phyloP scores from a whole-genome alignment of 2,888 invertebrate genomes.

The Dryocosmus kuriphilus region DNA sequence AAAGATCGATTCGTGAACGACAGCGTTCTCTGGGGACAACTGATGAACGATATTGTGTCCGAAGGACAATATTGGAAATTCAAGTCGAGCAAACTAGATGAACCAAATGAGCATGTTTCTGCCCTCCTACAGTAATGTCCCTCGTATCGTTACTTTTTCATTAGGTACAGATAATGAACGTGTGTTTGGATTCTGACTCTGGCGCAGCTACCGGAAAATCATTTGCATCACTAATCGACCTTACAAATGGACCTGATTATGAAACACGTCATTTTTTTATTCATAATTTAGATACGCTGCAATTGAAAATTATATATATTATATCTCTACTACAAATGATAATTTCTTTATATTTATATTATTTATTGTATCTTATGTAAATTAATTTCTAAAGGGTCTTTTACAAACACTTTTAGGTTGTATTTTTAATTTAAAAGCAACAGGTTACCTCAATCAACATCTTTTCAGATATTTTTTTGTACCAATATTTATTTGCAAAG shows the following conservation, averaged over 20 bases:
- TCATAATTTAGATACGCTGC: neutral
- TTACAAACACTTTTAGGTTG: too few species aligned
- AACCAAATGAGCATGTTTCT: slow-evolving; percentile 10
- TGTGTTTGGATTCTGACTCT: neutral
- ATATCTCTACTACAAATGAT: neutral
- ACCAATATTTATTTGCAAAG: too few species aligned
- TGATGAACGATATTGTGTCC: slow-evolving; percentile 29
- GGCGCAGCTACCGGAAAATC: neutral
- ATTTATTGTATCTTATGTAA: too few species aligned
- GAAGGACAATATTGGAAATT: slow-evolving; percentile 9
- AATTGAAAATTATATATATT: neutral
- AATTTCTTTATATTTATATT: neutral
- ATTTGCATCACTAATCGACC: neutral
- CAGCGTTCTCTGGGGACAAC: neutral
- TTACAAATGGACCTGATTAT: neutral
- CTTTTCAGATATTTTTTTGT: too few species aligned
- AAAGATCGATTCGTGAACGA: slow-evolving; percentile 16
- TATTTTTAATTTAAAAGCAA: too few species aligned
- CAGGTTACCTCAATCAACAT: too few species aligned
- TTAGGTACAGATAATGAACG: neutral
- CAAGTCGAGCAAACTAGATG: neutral
- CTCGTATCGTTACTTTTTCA: neutral
- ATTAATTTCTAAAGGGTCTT: too few species aligned
- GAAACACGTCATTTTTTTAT: neutral
- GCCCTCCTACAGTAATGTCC: neutral